Base-by-base conservation (phyloP, 2,113 vertebrate genomes). In the Dicerorhinus sumatrensis region DNA sequence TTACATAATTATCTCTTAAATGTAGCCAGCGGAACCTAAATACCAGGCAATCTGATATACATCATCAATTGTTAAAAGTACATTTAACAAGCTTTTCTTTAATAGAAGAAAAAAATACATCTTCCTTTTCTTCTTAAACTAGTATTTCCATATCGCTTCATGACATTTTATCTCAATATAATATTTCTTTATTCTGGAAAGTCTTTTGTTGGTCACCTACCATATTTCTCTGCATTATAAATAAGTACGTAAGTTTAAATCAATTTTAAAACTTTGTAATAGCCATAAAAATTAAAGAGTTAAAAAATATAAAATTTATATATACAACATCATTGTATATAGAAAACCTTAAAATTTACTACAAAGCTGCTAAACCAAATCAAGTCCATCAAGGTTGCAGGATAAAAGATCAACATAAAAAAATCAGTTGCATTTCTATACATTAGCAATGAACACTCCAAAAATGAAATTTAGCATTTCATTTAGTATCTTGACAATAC, bases 181-280 rank as follows among this genome's bases (percentile, higher is more conserved):
- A 27, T 84, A 89, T 62, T 90, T 92, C 18, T 77, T 84, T 94
- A 72, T 85, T 92, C n/a, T 63, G 70, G 16, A 63, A 91, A 81
- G 36, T 72, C 27, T 88, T 96, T 88, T 48, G 62, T 77, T 83
- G 18, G 70, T 77, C 14, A 63, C 11, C 51, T 84, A 46, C 13
- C 25, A 16, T 23, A 87, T 20, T 82, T 87, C 46, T 75, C 21
- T 88, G 46, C 39, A 73, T 87, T n/a, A 72, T 48, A 89, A 92
- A 36, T 84, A 76, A 77, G 46, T 67, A 95, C 27, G n/a, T 56
- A 85, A 46, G 56, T 69, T 39, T 79, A 70, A 93, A 63, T 89
- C 21, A 87, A 93, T 77, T 94, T 89, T 25, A 27, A 63, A 48
- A 82, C 51, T 65, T 83, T 72, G 20, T 31, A n/a, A 27, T 83